Evolutionary conservation across 2,888 invertebrate species (phyloP).

Genomic region (Andricus quercusramuli): DNA sequence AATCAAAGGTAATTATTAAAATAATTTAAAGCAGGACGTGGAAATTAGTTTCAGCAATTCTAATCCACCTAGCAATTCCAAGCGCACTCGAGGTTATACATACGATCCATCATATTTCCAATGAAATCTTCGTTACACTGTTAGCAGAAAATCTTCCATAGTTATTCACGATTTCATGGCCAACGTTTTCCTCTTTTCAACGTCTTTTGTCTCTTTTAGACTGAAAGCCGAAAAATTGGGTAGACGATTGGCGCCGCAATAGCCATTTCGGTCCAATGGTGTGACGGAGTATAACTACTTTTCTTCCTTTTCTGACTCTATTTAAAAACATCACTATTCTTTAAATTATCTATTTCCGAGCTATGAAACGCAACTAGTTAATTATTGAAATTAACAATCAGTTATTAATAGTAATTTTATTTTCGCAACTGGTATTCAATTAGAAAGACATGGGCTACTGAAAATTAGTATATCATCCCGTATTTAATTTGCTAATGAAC

Average conservation of each 20-base stretch:
- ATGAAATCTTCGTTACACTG: neutral
- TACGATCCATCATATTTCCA: neutral
- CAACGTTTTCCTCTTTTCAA: neutral
- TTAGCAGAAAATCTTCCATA: neutral
- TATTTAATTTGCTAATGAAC: neutral
- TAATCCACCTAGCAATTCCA: neutral
- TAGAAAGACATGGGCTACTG: neutral
- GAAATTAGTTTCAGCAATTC: conserved; percentile 1
- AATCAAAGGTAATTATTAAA: neutral
- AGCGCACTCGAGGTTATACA: neutral
- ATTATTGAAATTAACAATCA: neutral
- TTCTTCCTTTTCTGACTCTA: neutral
- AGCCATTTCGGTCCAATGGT: neutral
- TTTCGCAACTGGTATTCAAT: neutral
- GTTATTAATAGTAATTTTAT: neutral
- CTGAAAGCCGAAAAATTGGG: neutral
- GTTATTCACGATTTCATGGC: neutral
- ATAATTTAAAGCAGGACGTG: neutral
- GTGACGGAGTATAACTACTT: neutral
- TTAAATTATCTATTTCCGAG: neutral
- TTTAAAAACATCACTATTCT: neutral
- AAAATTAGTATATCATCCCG: neutral
- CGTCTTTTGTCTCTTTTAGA: neutral
- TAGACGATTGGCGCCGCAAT: neutral
- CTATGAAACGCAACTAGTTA: neutral